A percentile compares a stretch with the other conserved stretches of the same genome.
phyloP scores from a whole-genome alignment of 2,888 invertebrate species.

The Thymelicus sylvestris region DNA sequence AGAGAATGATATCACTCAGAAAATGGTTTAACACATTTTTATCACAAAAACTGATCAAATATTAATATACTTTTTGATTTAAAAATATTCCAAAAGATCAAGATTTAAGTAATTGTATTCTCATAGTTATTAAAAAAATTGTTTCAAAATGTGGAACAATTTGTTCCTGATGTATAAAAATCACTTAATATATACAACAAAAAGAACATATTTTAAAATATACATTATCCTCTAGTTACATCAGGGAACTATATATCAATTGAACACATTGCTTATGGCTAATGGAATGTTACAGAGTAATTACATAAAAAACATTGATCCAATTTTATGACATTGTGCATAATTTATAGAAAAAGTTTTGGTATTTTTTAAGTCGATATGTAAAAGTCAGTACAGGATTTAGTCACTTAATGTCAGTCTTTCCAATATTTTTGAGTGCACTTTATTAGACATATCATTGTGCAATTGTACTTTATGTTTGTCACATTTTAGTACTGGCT shows the following conservation, averaged over 20 bases:
- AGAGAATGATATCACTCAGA: no score
- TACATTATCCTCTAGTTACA: not conserved
- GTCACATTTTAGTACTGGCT: conserved; percentile 82
- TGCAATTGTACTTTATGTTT: conserved; percentile 53
- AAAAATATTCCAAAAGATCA: no score
- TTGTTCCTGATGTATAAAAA: not conserved
- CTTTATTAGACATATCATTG: conserved; percentile 40
- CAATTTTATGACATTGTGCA: conserved; percentile 16
- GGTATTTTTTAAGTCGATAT: conserved; percentile 41
- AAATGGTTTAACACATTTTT: no score
- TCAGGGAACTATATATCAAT: conserved; percentile 10
- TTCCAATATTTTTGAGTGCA: conserved; percentile 47
- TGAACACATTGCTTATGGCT: conserved; percentile 32
- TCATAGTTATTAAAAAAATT: no score
- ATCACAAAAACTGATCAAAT: no score
- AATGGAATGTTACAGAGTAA: conserved; percentile 33
- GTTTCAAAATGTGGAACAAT: not conserved
- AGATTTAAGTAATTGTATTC: no score
- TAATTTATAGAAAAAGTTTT: conserved; percentile 18
- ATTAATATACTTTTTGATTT: no score
- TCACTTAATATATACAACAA: conserved; percentile 1
- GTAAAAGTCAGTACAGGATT: conserved; percentile 40
- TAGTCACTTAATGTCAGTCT: conserved; percentile 52
- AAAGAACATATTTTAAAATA: not conserved
- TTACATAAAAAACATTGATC: conserved; percentile 13